phyloP scores from a whole-genome alignment of 2,888 invertebrate species.

The Brachypalpus laphriformis region DNA sequence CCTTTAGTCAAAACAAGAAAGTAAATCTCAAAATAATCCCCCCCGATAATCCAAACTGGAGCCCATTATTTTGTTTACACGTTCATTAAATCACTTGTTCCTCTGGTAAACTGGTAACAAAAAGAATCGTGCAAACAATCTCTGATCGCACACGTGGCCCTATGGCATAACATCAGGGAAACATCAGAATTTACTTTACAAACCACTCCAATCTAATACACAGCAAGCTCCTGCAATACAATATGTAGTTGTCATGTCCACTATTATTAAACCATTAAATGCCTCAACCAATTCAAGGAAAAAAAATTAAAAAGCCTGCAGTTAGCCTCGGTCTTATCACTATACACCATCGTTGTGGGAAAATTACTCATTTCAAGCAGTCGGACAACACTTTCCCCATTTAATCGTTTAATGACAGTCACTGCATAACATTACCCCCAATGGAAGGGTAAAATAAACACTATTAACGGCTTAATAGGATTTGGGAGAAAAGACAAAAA shows the following conservation, averaged over 20 bases:
- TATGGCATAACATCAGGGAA: conserved; percentile 19
- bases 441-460: conserved; percentile 34
- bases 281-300: neutral
- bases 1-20: neutral
- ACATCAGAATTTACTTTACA: conserved; percentile 50
- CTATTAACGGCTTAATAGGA: neutral
- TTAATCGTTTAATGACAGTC: conserved; percentile 44
- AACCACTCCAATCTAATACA: conserved; percentile 14
- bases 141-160: conserved; percentile 8
- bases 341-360: conserved; percentile 16
- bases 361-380: conserved; percentile 43
- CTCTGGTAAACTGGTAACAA: neutral
- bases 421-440: conserved; percentile 27
- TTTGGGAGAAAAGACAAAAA: conserved; percentile 5
- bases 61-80: neutral
- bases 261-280: conserved; percentile 43
- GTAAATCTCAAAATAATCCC: neutral
- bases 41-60: neutral
- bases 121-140: conserved; percentile 2
- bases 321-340: conserved; percentile 13
- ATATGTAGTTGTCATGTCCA: too few relatives aligned
- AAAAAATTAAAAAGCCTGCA: conserved; percentile 10
- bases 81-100: neutral
- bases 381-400: conserved; percentile 14
- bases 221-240: neutral